phyloP scores from a whole-genome alignment of 2,888 invertebrate species.

The Unio delphinus region DNA sequence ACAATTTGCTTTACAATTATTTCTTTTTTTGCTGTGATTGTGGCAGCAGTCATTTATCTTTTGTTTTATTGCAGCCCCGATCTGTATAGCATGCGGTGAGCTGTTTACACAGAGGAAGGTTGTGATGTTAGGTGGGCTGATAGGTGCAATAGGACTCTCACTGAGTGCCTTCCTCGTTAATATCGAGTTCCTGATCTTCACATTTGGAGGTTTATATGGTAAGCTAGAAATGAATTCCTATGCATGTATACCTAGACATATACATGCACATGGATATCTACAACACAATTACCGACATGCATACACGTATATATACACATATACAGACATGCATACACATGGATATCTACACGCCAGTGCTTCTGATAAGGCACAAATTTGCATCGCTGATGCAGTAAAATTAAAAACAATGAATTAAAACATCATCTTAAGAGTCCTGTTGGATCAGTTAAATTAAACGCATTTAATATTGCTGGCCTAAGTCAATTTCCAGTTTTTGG shows the following conservation, averaged over 20 bases:
- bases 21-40: no score
- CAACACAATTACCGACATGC: slow-evolving; percentile 13
- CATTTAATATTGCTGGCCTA: no score
- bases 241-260: not conserved
- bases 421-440: no score
- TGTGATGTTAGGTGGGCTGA: slow-evolving; percentile 51
- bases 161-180: slow-evolving; percentile 46
- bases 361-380: no score
- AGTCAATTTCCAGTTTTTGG: no score
- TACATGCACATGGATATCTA: no score
- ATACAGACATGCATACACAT: not conserved
- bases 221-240: slow-evolving; percentile 5
- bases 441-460: no score
- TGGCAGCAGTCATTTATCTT: no score
- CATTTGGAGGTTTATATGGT: slow-evolving; percentile 51
- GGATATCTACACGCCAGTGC: no score
- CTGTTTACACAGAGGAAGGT: slow-evolving; percentile 46
- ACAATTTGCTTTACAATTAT: no score
- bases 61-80: slow-evolving; percentile 46
- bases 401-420: no score
- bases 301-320: not conserved
- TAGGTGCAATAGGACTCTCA: slow-evolving; percentile 47
- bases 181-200: slow-evolving; percentile 50
- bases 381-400: no score
- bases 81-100: slow-evolving; percentile 49